A percentile compares a stretch with the other conserved stretches of the same genome.
These are phyloP conservation scores for Drosophila acutilabella DNA, from an alignment of 2,888 invertebrate genomes.

Conservation along the genomic window DNA sequence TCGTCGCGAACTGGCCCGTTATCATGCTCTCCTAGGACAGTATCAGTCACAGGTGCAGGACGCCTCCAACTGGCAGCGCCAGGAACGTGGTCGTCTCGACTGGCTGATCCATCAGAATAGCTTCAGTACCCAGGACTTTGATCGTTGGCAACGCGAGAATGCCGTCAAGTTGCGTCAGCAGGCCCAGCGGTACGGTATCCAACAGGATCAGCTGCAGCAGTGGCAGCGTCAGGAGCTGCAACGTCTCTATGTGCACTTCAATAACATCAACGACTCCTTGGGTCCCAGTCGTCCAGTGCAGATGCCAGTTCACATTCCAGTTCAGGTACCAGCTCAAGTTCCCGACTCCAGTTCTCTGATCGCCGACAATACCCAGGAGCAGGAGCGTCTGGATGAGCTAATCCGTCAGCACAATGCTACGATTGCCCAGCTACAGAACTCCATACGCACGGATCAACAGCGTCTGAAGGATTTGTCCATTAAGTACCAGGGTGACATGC, in stretches of 20 bases:
- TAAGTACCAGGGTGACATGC: conserved; percentile 81
- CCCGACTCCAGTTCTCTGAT: conserved; percentile 60
- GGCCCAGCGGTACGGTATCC: conserved; percentile 74
- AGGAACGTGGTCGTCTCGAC: conserved; percentile 81
- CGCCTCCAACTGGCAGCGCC: conserved; percentile 75
- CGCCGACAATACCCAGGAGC: conserved; percentile 70
- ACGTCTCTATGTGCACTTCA: conserved; percentile 76
- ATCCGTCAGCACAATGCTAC: conserved; percentile 82
- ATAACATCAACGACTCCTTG: conserved; percentile 78
- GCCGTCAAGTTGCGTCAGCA: conserved; percentile 63
- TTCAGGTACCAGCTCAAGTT: conserved; percentile 14
- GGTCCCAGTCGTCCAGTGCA: conserved; percentile 38
- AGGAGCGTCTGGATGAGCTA: conserved; percentile 77
- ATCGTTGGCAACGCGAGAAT: conserved; percentile 83
- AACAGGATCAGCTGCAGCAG: conserved; percentile 75
- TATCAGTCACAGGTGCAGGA: conserved; percentile 75
- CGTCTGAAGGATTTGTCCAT: conserved; percentile 76
- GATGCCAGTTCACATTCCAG: conserved; percentile 23
- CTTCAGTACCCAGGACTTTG: conserved; percentile 76
- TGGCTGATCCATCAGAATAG: conserved; percentile 84
- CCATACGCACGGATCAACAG: conserved; percentile 81
- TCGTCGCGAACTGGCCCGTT: conserved; percentile 80
- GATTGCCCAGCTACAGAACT: conserved; percentile 79
- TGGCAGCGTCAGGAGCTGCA: conserved; percentile 82
- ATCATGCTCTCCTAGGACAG: conserved; percentile 71